Base-by-base conservation (phyloP, 1,140 invertebrate species). In the Megathymus violae region DNA sequence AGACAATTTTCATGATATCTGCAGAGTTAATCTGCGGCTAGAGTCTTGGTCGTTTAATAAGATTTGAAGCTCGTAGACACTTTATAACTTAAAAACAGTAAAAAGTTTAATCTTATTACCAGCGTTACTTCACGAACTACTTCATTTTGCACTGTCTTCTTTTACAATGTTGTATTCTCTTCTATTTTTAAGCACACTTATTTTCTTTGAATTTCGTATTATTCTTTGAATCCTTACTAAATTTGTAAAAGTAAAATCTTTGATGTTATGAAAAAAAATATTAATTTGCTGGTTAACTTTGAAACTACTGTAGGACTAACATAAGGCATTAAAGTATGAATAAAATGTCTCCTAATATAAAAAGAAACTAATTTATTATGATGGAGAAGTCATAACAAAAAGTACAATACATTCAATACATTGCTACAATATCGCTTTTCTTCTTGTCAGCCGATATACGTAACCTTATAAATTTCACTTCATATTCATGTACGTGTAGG, bases 1-100 rank as follows among this genome's bases (percentile, higher is more conserved):
- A 60, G 56, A 60, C 43, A 31, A 59, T 59, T 59, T 47, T 60
- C 44, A 60, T 60, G 56, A 60, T 60, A 60, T 60, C 56, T 48
- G 56, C 43, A 47, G 56, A 60, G 56, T 47, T 60, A 60, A 60
- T 60, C 56, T 60, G 56, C 56, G 56, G 56, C 56, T 44, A 44
- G 56, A 47, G 56, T 60, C 56, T 60, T 60, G 56, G 31, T 60
- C 56, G 56, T 60, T 60, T 60, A 59, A 59, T 59, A 60, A 60
- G 56, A 60, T 60, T 60, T 60, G 56, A 60, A 60, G 31, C 56
- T 60, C 31, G 16, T 60, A 60, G 56, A 60, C 56, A 48, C 56
- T 60, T 48, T 60, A 60, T 60, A 60, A 60, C 44, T 60, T 60
- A 60, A 60, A 60, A 31, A 43, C 27, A 60, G 56, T 60, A 60